A percentile compares a stretch with the other conserved stretches of the same genome.
Evolutionary conservation across 2,797 vertebrate species (phyloP).

Genomic region (Sebastes steindachneri): DNA sequence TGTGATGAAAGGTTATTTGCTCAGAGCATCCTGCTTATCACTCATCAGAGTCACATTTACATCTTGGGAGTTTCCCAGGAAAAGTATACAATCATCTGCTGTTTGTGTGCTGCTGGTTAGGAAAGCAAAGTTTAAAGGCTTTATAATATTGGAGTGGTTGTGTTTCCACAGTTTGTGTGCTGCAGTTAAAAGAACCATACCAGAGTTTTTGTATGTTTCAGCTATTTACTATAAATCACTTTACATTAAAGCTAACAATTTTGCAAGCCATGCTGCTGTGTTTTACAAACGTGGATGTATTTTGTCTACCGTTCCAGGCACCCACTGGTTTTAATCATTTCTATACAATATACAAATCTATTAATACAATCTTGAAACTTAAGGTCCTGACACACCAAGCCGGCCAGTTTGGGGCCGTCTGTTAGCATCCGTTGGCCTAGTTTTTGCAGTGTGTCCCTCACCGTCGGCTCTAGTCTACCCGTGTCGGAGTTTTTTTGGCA

Average conservation of each 20-base stretch:
- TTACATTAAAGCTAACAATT: not conserved
- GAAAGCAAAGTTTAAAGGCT: not conserved
- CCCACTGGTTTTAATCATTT: not conserved
- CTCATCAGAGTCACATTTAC: not conserved
- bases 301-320: not conserved
- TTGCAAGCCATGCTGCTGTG: not conserved
- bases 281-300: not conserved
- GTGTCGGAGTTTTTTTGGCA: too few relatives aligned
- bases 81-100: not conserved
- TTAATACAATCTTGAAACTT: not conserved
- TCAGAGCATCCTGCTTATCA: constrained; percentile 27
- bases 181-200: not conserved
- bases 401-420: too few relatives aligned
- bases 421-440: too few relatives aligned
- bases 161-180: not conserved
- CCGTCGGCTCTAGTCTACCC: too few relatives aligned
- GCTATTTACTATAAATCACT: not conserved
- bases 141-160: not conserved
- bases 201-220: not conserved
- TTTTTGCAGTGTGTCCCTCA: too few relatives aligned
- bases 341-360: not conserved
- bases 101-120: not conserved
- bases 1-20: constrained; percentile 23
- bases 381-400: too few relatives aligned
- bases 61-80: not conserved